phyloP scores from a whole-genome alignment of 1,140 invertebrate genomes.

The Calosoma granatense region DNA sequence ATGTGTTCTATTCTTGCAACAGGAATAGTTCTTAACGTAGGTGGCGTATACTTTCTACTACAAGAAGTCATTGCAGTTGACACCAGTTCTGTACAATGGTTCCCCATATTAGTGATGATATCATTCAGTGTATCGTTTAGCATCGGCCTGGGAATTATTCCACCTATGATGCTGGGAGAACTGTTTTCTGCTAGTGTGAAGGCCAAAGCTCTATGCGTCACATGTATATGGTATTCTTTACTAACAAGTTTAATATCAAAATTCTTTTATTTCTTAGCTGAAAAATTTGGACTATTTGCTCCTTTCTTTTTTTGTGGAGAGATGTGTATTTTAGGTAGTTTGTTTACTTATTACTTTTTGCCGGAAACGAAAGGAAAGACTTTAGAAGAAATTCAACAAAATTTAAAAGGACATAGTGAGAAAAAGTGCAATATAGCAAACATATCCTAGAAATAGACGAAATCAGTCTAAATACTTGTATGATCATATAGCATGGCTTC shows the following conservation, averaged over 20 bases:
- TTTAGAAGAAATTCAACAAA: slow-evolving; percentile 73
- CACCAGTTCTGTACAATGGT: background rate
- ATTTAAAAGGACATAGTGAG: slow-evolving; percentile 32
- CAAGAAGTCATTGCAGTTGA: background rate
- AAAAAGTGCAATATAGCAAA: no score
- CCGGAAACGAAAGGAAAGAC: slow-evolving; percentile 80
- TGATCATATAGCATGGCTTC: no score
- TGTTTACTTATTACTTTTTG: slow-evolving; percentile 67
- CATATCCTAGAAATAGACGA: no score
- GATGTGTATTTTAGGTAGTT: slow-evolving; percentile 56
- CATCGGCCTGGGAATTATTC: background rate
- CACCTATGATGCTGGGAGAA: slow-evolving; percentile 4
- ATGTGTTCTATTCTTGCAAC: slow-evolving; percentile 17
- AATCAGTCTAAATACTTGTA: no score
- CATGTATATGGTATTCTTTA: background rate
- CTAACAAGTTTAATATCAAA: slow-evolving; percentile 27
- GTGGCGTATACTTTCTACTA: background rate
- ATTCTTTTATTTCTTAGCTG: slow-evolving; percentile 23
- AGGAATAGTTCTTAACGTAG: slow-evolving; percentile 14
- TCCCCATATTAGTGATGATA: background rate
- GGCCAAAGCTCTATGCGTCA: background rate
- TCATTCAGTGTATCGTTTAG: background rate
- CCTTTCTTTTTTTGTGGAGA: slow-evolving; percentile 72
- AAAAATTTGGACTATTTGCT: slow-evolving; percentile 49
- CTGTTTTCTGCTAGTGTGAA: slow-evolving; percentile 13